Conservation (phyloP, 2,797 vertebrate species). For the Alauda arvensis region DNA sequence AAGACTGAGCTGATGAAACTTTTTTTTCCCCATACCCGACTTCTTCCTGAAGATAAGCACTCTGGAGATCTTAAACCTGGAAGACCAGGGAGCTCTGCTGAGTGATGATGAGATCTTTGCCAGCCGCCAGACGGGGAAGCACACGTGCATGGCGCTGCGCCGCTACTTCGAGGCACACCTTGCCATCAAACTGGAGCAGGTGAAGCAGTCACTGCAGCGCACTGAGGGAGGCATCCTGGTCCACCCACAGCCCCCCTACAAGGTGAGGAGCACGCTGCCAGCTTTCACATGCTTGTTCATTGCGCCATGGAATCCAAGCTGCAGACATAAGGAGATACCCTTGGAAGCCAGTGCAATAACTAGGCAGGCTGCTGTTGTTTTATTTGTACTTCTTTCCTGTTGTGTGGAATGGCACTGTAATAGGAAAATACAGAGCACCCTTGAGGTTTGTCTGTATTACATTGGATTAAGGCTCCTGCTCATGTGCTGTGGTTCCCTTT, state of each 20-base stretch:
- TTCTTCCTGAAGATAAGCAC: constrained; percentile 89
- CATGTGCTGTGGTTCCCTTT: not conserved
- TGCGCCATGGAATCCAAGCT: not conserved
- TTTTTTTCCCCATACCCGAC: not conserved
- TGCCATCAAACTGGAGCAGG: constrained; percentile 97
- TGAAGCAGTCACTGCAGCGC: constrained; percentile 96
- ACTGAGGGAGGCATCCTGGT: constrained; percentile 94
- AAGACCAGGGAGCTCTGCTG: constrained; percentile 92
- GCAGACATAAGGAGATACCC: not conserved
- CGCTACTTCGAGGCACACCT: constrained; percentile 98
- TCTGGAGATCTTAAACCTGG: constrained; percentile 94
- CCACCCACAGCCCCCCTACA: constrained; percentile 94
- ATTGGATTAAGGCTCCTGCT: not conserved
- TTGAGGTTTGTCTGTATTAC: not conserved
- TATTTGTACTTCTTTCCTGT: not conserved
- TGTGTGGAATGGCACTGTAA: not conserved
- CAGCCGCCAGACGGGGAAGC: constrained; percentile 96
- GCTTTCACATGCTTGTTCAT: fast-evolving
- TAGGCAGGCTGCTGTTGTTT: not conserved
- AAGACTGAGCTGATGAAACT: not conserved
- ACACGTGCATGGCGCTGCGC: constrained; percentile 97
- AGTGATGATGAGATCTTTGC: constrained; percentile 99
- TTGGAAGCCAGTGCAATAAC: not conserved
- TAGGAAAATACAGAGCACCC: not conserved
- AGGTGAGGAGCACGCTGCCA: constrained; percentile 72